Percentiles rank a stretch among this genome's conserved stretches.
phyloP scores from a whole-genome alignment of 2,113 vertebrate species.

The Phainopepla nitens region DNA sequence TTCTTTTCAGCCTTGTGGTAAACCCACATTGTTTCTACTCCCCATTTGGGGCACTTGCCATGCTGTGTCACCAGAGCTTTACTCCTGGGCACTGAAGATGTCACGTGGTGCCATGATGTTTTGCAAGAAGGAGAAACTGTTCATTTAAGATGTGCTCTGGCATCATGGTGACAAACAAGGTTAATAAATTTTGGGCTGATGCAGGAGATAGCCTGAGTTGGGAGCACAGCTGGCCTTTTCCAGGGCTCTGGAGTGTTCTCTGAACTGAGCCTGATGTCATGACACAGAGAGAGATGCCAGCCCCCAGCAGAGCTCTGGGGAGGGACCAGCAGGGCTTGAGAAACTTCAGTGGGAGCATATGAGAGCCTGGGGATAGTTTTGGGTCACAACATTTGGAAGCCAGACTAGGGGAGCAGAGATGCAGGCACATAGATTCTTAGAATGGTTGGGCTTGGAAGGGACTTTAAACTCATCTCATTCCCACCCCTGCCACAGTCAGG shows the following conservation, averaged over 20 bases:
- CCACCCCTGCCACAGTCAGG: neutral
- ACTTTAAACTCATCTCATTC: neutral
- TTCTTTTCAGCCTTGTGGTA: neutral
- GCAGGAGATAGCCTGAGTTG: neutral
- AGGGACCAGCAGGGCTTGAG: neutral
- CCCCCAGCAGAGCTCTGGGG: neutral
- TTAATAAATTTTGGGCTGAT: neutral
- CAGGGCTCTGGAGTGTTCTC: neutral
- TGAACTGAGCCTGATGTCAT: neutral
- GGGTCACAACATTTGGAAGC: neutral
- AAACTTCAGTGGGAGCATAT: neutral
- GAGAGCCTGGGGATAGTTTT: neutral
- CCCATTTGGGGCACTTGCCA: rapidly evolving
- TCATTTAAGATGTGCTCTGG: neutral
- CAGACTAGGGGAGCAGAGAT: too few relatives aligned
- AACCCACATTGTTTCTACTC: neutral
- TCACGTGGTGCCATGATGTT: neutral
- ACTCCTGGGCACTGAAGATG: neutral
- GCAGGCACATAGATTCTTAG: neutral
- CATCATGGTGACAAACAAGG: neutral
- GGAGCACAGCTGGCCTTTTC: neutral
- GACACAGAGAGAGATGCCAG: neutral
- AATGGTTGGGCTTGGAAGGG: neutral
- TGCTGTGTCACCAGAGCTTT: neutral
- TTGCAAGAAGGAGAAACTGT: neutral